Base-by-base conservation (phyloP, 1,140 invertebrate species). In the Drosophila triauraria region DNA sequence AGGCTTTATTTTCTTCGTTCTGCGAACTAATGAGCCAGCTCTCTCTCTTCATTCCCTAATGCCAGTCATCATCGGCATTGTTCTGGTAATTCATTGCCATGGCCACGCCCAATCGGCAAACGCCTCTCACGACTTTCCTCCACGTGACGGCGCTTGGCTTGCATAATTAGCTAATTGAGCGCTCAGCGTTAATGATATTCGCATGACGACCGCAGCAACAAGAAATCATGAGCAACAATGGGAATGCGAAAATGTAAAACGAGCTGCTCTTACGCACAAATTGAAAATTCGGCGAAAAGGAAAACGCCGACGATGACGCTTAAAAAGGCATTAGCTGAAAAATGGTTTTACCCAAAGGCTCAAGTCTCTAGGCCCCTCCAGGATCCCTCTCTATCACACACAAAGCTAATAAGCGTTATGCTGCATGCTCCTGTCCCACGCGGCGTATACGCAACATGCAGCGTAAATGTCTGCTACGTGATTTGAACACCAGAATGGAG, bases 391-490 rank as follows among this genome's bases (percentile, higher is more conserved):
- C 32, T 10, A 10, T 10, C 42, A 35, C 13, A 17, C 25, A 12
- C 38, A 32, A 27, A 43, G 83, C 72, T 90, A 84, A 90, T 88
- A 81, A 81, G 70, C 67, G 75, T 67, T 84, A 68, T 78, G 62
- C 43, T 44, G 51, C 75, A 71, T 65, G 67, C 50, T 62, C 27
- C 25, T 50, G 81, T 59, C 56, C 58, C 75, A 88, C 48, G 78
- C 78, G 75, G 75, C 85, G 85, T 90, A 90, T 91, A 85, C 85
- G 81, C 85, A 90, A 79, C 85, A 56, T 85, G 75, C 78, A 79
- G 63, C 75, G 63, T 74, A 78, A 85, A 90, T 85, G 85, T 79
- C 75, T 91, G 81, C 78, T 85, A 90, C 85, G 85, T 90, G 85
- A 90, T 90, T 88, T 82, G 79, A 61, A 75, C 81, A 46, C 75